Evolutionary conservation across 2,888 invertebrate species (phyloP), one percentile per base, ranked within the genome.

Genomic region (Blomia tropicalis): DNA sequence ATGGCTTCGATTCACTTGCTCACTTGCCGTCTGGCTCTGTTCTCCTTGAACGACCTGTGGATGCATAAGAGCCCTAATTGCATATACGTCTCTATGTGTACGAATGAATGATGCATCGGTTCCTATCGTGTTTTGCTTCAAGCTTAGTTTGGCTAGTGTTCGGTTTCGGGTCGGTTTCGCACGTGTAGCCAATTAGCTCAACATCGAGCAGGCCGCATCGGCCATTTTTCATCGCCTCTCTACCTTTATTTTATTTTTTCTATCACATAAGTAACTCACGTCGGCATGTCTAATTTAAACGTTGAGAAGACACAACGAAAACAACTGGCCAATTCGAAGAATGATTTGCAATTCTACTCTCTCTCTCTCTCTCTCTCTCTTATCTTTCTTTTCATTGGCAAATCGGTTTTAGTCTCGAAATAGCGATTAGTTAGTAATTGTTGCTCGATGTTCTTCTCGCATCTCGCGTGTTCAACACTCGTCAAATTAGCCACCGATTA

Each of bases 401-500:
- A 47, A 47, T 47, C n/a, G 51, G 11, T 47, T 11, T 47, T 25
- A 47, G 51, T 47, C 51, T 47, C 51, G 51, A 47, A 47, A 47
- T 47, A 47, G 22, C 51, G 51, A 47, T 47, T 47, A 47, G 51
- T 47, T 22, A 17, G 41, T 17, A n/a, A 14, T 41, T 14, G 41
- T 17, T 41, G 41, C 41, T 17, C 41, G 14, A 14, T 41, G 14
- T 41, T n/a, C 41, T n/a, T 41, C 41, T 41, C 41, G 7, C 51
- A n/a, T 22, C 11, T 27, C 7, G 51, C 36, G 36, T 17, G 17
- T 36, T 36, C 36, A 36, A 17, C 36, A n/a, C n/a, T n/a, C 41
- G 41, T n/a, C 22, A 47, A 47, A 47, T 47, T 47, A 47, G 51
- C 51, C 51, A 47, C 51, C 51, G 51, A 47, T 47, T 47, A 47